Percentiles rank a stretch among this genome's conserved stretches.
These are phyloP conservation scores for Mimas tiliae DNA, from an alignment of 2,888 invertebrate genomes.

Conservation along the genomic window DNA sequence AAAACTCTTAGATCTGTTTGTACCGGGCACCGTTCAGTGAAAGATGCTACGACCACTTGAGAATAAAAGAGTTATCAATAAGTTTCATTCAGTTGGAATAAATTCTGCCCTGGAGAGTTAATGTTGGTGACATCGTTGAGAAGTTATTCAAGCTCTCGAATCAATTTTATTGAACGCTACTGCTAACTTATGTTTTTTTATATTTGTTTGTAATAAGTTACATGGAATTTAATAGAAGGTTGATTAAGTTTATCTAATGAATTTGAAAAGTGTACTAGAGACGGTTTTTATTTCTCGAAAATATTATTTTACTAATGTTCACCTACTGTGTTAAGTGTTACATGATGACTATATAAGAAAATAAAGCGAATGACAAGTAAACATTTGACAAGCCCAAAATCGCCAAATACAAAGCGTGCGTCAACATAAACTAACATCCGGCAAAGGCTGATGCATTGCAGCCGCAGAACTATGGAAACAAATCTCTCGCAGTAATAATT, in stretches of 20 bases:
- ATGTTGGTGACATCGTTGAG: slow-evolving; percentile 34
- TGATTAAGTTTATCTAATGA: neutral
- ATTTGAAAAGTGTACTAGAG: no score
- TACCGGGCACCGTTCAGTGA: slow-evolving; percentile 58
- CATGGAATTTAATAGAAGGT: neutral
- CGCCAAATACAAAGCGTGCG: slow-evolving; percentile 72
- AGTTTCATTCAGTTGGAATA: slow-evolving; percentile 70
- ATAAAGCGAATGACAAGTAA: slow-evolving; percentile 52
- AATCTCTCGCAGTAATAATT: slow-evolving; percentile 81
- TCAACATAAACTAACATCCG: slow-evolving; percentile 82
- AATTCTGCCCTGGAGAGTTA: slow-evolving; percentile 52
- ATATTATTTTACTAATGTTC: no score
- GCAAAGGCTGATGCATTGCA: slow-evolving; percentile 78
- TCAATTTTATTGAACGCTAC: slow-evolving; percentile 31
- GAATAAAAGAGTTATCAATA: slow-evolving; percentile 79
- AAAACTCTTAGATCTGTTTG: slow-evolving; percentile 73
- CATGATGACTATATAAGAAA: slow-evolving; percentile 41
- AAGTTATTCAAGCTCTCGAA: slow-evolving; percentile 31
- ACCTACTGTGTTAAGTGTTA: neutral
- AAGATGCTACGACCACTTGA: slow-evolving; percentile 72
- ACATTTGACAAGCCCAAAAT: slow-evolving; percentile 64
- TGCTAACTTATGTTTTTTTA: neutral
- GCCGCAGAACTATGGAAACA: slow-evolving; percentile 82
- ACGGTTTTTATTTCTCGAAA: neutral
- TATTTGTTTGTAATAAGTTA: no score